phyloP scores from a whole-genome alignment of 2,797 vertebrate species.

The Pipistrellus kuhlii region DNA sequence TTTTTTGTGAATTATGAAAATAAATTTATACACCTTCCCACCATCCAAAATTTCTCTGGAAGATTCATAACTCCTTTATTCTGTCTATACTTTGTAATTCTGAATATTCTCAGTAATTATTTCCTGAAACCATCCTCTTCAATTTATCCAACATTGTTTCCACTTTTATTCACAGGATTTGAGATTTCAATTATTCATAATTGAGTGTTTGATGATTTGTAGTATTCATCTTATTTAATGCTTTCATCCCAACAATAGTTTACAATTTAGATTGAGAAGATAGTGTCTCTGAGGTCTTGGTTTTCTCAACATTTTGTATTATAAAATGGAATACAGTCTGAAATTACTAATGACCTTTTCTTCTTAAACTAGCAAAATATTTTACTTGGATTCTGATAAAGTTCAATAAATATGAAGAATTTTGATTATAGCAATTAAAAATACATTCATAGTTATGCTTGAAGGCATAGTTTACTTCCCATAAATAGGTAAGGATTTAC shows the following conservation, averaged over 20 bases:
- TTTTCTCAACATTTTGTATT: constrained; percentile 13
- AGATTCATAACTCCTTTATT: not conserved
- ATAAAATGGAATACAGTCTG: not conserved
- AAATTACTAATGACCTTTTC: not conserved
- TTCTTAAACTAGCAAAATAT: not conserved
- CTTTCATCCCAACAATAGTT: not conserved
- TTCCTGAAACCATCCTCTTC: not conserved
- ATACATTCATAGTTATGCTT: not conserved
- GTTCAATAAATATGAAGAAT: not conserved
- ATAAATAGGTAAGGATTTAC: not conserved
- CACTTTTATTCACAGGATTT: constrained; percentile 1
- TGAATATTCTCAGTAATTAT: not conserved
- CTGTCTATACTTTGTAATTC: not conserved
- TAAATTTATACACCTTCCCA: not conserved
- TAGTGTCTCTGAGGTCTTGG: not conserved
- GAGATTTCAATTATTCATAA: constrained; percentile 20
- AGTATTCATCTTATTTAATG: not conserved
- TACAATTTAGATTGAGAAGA: not conserved
- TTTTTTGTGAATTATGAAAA: not conserved
- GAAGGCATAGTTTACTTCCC: not conserved
- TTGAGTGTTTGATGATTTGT: not conserved
- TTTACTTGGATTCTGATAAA: not conserved
- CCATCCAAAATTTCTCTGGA: not conserved
- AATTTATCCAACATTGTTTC: not conserved
- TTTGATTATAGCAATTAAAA: not conserved